Conservation (phyloP, 2,113 vertebrate species). For the Donacobius atricapilla region DNA sequence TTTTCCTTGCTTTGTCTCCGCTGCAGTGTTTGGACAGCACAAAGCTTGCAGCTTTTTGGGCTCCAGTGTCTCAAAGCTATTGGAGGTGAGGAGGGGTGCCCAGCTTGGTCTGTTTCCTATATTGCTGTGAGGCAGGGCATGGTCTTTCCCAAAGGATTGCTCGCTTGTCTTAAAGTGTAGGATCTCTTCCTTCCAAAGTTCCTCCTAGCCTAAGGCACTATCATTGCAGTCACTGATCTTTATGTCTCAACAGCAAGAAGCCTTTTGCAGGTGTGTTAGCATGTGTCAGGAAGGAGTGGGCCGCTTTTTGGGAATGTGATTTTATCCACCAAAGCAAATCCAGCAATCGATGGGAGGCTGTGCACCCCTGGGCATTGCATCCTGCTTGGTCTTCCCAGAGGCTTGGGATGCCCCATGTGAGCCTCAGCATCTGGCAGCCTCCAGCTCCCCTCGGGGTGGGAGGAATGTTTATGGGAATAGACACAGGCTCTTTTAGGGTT, state of each 20-base stretch:
- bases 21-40: neutral
- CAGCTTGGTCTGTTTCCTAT: neutral
- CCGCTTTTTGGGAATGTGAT: neutral
- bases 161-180: neutral
- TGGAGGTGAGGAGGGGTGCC: neutral
- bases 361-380: rapidly evolving
- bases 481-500: neutral
- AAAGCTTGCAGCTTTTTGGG: neutral
- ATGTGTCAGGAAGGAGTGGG: neutral
- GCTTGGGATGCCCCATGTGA: neutral
- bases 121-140: neutral
- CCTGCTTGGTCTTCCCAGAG: neutral
- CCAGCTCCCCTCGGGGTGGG: neutral
- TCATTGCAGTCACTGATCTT: neutral
- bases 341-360: rapidly evolving
- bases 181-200: neutral
- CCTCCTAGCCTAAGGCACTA: neutral
- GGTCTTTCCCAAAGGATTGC: neutral
- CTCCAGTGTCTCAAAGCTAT: neutral
- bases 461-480: neutral
- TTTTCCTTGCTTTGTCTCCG: neutral
- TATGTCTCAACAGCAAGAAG: neutral
- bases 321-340: neutral
- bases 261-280: neutral
- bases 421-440: neutral